Evolutionary conservation across 2,113 vertebrate genomes (phyloP), one percentile per base, ranked within the genome.

Genomic region (Zootoca vivipara): DNA sequence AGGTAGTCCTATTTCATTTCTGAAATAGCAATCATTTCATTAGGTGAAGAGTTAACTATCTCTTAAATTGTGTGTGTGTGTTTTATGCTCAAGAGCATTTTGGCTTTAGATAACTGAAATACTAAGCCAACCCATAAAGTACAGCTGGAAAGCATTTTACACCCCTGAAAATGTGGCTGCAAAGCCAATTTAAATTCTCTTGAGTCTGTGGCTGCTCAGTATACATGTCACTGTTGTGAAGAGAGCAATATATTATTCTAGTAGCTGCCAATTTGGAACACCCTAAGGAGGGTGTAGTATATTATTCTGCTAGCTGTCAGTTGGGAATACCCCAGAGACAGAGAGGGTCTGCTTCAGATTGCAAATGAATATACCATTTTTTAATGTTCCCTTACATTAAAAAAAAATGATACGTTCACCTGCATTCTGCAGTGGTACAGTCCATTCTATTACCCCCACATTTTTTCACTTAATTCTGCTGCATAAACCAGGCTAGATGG

Each of bases 1-100:
- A 82, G 78, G 62, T 91, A 78, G 78, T 87, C 79, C 90, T 85
- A 95, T 93, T 93, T 91, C 89, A 90, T 87, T 69, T 90, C 82
- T 0, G 7, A 93, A 91, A 18, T 77, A 12, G 3, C 40, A 58
- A 67, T 38, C 70, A 5, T 89, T 85, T 18, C 1, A 33, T 67
- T 85, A 88, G 88, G 46, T 93, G 89, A 26, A 89, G 91, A 91
- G 75, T 8, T 90, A 86, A 20, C 22, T 26, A 90, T 30, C 74
- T 80, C 18, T 87, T 93, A 33, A 52, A 1, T 67, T n/a, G 0
- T 2, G 75, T 40, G 35, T 18, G 40, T 6, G 28, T 6, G 0
- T 73, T 85, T 28, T 0, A 0, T 20, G 1, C 0, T 0, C 0
- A 74, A 35, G 58, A 9, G 78, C n/a, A 0, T 28, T 80, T 46